A percentile compares a stretch with the other conserved stretches of the same genome.
phyloP scores from a whole-genome alignment of 2,797 vertebrate genomes.

The Tolypeutes matacus region DNA sequence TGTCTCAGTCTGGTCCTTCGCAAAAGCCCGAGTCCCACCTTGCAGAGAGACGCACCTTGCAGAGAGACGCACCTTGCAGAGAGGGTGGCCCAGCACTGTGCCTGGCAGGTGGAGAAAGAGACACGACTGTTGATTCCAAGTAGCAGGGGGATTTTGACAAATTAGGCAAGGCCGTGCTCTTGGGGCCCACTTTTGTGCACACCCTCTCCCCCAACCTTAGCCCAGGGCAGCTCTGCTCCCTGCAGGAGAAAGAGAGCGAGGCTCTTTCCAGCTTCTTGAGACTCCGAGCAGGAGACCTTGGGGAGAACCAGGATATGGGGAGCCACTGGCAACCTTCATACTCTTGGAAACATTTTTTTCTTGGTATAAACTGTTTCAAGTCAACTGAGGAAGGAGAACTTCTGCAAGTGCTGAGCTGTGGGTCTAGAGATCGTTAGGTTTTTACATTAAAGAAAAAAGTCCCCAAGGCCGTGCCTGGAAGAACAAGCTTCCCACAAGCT shows the following conservation, averaged over 20 bases:
- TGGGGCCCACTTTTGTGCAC: neutral
- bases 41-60: neutral
- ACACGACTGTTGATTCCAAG: no score
- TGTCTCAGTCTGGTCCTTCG: neutral
- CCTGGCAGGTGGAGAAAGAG: neutral
- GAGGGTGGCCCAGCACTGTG: neutral
- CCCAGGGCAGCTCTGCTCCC: neutral
- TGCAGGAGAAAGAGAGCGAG: accelerated
- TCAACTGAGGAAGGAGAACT: neutral
- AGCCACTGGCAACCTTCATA: accelerated
- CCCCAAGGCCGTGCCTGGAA: neutral
- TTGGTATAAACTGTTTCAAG: neutral
- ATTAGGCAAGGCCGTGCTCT: neutral
- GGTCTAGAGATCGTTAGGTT: conserved; percentile 11
- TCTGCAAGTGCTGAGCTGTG: conserved; percentile 32
- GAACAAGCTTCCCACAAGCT: neutral
- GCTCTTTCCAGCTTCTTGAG: accelerated
- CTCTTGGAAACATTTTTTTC: accelerated
- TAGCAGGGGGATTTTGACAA: accelerated
- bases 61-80: accelerated
- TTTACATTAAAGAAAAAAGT: neutral
- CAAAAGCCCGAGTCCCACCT: accelerated
- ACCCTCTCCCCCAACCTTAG: no score
- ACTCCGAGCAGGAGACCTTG: accelerated
- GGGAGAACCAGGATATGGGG: accelerated